phyloP scores from a whole-genome alignment of 2,113 vertebrate genomes.

The Paedocypris sp. region DNA sequence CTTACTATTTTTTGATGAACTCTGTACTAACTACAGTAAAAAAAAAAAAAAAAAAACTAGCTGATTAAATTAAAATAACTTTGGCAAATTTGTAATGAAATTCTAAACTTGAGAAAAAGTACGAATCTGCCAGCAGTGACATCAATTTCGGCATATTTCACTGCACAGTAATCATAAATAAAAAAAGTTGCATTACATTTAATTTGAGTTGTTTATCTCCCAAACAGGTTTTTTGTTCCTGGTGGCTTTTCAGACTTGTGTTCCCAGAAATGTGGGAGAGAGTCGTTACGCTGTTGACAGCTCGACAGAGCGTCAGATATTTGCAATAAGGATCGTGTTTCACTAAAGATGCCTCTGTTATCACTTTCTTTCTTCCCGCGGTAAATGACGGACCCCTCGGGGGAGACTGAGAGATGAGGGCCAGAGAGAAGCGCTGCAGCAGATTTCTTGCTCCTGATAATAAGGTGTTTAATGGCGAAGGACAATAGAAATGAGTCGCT shows the following conservation, averaged over 20 bases:
- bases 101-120: too few relatives aligned
- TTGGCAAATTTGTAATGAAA: too few relatives aligned
- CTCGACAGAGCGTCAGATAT: not conserved
- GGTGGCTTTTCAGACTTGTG: not conserved
- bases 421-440: not conserved
- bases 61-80: too few relatives aligned
- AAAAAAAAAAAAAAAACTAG: too few relatives aligned
- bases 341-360: not conserved
- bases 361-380: conserved; percentile 7
- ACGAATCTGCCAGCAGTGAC: too few relatives aligned
- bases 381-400: conserved; percentile 7
- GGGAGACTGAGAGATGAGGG: not conserved
- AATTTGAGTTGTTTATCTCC: too few relatives aligned
- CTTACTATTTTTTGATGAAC: too few relatives aligned
- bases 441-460: not conserved
- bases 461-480: not conserved
- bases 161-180: too few relatives aligned
- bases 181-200: too few relatives aligned
- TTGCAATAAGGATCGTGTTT: not conserved
- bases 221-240: not conserved
- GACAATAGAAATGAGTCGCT: not conserved
- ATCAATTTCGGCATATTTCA: too few relatives aligned
- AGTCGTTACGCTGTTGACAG: not conserved
- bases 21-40: too few relatives aligned
- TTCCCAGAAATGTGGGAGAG: not conserved